Evolutionary conservation across 2,113 vertebrate genomes (phyloP), one percentile per base, ranked within the genome.

Genomic region (Gavia stellata): DNA sequence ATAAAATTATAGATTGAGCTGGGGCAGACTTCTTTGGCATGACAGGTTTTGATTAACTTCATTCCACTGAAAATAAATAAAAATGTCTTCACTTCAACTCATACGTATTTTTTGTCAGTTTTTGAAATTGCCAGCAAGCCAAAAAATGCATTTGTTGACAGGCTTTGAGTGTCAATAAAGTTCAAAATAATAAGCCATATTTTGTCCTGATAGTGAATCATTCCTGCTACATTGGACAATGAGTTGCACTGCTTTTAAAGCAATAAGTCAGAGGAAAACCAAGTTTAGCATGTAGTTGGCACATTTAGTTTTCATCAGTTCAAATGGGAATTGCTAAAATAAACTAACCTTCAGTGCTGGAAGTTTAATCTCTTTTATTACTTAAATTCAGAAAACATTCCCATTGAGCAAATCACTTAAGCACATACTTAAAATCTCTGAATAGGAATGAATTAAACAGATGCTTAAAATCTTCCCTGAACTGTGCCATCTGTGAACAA

Each of bases 381-480:
- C 47, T 79, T 59, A 88, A 75, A 78, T 61, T 92, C 55, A 74
- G 72, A 88, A 88, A 92, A 67, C 47, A 26, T 91, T 96, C 36
- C 44, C 34, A 31, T 72, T 92, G 34, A 92, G 68, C n/a, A 81
- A 91, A 85, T 40, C 47, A 53, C 73, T 94, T 94, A 84, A 88
- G 86, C 59, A 56, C 6, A 4, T 71, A 58, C 86, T 90, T 94
- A 44, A 92, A 86, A 14, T 70, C 33, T 93, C 40, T 89, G 92
- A 89, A 91, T 85, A 86, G 36, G 14, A 91, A 53, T 89, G 47
- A 84, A 79, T 77, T 68, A 81, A 92, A 86, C 79, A 96, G 79
- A 94, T 94, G 81, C 80, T 87, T 92, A 79, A 96, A 95, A 85
- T 67, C 65, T 75, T 96, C 56, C 61, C 61, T 91, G 87, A 86